Evolutionary conservation across 2,797 vertebrate species (phyloP).

Genomic region (Siniperca scherzeri): DNA sequence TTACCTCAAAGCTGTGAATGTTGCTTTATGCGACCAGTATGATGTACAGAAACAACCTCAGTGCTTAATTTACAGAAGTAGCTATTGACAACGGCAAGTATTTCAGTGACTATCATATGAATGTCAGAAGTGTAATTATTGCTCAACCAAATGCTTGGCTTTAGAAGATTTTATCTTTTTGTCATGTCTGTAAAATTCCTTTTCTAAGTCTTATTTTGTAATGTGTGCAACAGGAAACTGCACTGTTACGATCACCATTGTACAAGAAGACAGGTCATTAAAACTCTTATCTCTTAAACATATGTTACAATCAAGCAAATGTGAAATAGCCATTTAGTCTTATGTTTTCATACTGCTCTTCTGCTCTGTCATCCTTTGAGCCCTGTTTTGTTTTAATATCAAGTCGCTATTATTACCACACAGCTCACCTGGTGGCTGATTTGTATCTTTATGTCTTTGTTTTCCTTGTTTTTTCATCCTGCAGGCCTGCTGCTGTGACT

Average conservation of each 20-base stretch:
- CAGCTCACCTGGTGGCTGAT: slow-evolving; percentile 13
- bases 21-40: slow-evolving; percentile 10
- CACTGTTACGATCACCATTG: slow-evolving; percentile 16
- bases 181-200: slow-evolving; percentile 31
- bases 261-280: slow-evolving; percentile 38
- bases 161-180: slow-evolving; percentile 26
- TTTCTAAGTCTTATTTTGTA: slow-evolving; percentile 45
- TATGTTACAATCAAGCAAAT: slow-evolving; percentile 47
- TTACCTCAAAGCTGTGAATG: slow-evolving; percentile 51
- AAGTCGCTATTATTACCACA: neutral
- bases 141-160: slow-evolving; percentile 54
- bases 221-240: slow-evolving; percentile 41
- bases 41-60: slow-evolving; percentile 35
- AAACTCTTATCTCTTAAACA: slow-evolving; percentile 4
- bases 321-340: slow-evolving; percentile 38
- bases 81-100: slow-evolving; percentile 32
- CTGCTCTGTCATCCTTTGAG: slow-evolving; percentile 9
- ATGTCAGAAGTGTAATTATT: slow-evolving; percentile 39
- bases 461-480: slow-evolving; percentile 19
- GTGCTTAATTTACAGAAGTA: slow-evolving; percentile 41
- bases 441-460: neutral
- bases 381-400: slow-evolving; percentile 5
- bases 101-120: slow-evolving; percentile 24
- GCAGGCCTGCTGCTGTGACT: slow-evolving; percentile 31
- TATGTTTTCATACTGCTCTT: neutral